These are phyloP conservation scores for Polyodon spathula DNA, from an alignment of 2,113 vertebrate genomes.

Conservation along the genomic window DNA sequence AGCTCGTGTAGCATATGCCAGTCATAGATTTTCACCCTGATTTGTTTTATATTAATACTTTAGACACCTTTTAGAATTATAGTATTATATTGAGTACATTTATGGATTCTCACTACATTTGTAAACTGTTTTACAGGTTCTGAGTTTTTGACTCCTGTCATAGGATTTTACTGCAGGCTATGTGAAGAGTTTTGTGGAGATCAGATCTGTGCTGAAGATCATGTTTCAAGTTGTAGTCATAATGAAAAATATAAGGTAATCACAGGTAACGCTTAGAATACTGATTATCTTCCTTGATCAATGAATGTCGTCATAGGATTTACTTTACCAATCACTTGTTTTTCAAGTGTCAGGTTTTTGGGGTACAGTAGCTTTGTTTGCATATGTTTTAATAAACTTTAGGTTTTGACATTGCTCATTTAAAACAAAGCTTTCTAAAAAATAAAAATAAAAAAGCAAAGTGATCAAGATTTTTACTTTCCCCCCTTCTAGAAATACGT, in stretches of 20 bases:
- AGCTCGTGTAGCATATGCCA: too few relatives aligned
- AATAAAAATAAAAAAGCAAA: too few relatives aligned
- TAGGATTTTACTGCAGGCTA: slow-evolving; percentile 88
- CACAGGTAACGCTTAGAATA: neutral
- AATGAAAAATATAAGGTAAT: slow-evolving; percentile 67
- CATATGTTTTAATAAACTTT: too few relatives aligned
- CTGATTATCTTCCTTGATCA: too few relatives aligned
- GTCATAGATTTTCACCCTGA: too few relatives aligned
- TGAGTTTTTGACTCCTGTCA: slow-evolving; percentile 78
- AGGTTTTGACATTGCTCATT: too few relatives aligned
- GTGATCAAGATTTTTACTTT: slow-evolving; percentile 26
- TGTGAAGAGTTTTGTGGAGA: slow-evolving; percentile 90
- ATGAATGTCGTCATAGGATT: too few relatives aligned
- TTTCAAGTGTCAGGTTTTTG: too few relatives aligned
- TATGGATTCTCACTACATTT: slow-evolving; percentile 7
- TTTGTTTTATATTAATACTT: slow-evolving; percentile 17
- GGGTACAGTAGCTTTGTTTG: too few relatives aligned
- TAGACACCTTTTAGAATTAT: neutral
- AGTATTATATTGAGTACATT: neutral
- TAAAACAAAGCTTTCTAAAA: too few relatives aligned
- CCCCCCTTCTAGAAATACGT: slow-evolving; percentile 66
- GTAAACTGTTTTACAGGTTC: slow-evolving; percentile 50
- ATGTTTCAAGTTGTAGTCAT: slow-evolving; percentile 58
- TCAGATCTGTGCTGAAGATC: slow-evolving; percentile 70
- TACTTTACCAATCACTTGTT: too few relatives aligned